Evolutionary conservation across 2,888 invertebrate species (phyloP).

Genomic region (Latrodectus hesperus): DNA sequence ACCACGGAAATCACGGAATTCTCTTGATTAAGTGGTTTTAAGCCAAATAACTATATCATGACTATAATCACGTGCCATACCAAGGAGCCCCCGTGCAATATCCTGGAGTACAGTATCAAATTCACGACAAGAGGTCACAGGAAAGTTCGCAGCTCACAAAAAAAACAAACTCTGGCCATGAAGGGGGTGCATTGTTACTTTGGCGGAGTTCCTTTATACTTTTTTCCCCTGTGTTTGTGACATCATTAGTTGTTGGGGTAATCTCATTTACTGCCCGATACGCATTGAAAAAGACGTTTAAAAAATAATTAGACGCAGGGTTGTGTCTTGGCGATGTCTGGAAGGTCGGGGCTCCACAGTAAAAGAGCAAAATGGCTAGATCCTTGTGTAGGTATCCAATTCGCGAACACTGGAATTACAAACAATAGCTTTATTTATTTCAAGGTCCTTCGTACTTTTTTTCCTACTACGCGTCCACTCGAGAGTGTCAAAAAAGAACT

Average conservation of each 20-base stretch:
- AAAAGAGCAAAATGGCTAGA: constrained; percentile 16
- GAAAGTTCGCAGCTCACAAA: constrained; percentile 7
- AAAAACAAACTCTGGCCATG: constrained; percentile 10
- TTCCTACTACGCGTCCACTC: background rate
- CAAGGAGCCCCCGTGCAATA: constrained; percentile 1
- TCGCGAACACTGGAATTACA: background rate
- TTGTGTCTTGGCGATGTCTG: constrained; percentile 3
- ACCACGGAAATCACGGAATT: constrained; percentile 17
- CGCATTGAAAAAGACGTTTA: constrained; percentile 7
- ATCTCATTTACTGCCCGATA: constrained; percentile 31
- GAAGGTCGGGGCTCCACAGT: background rate
- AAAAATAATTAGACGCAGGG: constrained; percentile 29
- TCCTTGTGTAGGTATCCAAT: constrained; percentile 3
- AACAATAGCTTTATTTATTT: constrained; percentile 5
- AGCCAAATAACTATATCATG: background rate
- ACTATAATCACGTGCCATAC: background rate
- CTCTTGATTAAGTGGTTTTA: background rate
- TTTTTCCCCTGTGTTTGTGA: constrained; percentile 10
- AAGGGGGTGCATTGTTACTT: constrained; percentile 37
- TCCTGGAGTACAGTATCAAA: constrained; percentile 36
- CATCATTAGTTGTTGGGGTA: constrained; percentile 41
- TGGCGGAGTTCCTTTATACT: background rate
- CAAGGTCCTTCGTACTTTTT: background rate
- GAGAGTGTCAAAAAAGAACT: no score
- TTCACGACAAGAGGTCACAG: constrained; percentile 27